Percentiles rank a stretch among this genome's conserved stretches.
phyloP scores from a whole-genome alignment of 2,888 invertebrate species.

The Caenorhabditis wallacei region DNA sequence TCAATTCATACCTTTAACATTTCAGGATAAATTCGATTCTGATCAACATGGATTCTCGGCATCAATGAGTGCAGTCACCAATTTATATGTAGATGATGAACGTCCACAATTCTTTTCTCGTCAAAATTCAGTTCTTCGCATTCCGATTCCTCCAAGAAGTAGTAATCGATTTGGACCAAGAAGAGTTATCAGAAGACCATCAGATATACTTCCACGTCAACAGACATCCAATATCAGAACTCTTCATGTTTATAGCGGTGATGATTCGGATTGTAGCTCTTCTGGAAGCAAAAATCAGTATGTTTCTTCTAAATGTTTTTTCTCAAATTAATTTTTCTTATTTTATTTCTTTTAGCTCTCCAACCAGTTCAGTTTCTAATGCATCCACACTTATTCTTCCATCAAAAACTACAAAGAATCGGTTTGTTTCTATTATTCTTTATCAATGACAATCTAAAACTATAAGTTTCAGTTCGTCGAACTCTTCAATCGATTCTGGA shows the following conservation, averaged over 20 bases:
- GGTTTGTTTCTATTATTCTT: slow-evolving; percentile 32
- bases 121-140: slow-evolving; percentile 82
- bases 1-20: not conserved
- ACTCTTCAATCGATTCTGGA: slow-evolving; percentile 73
- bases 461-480: slow-evolving; percentile 64
- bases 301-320: slow-evolving; percentile 13
- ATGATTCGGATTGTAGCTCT: slow-evolving; percentile 58
- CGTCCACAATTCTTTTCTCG: slow-evolving; percentile 81
- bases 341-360: slow-evolving; percentile 44
- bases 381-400: slow-evolving; percentile 58
- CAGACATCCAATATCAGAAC: slow-evolving; percentile 51
- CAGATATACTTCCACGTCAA: slow-evolving; percentile 68
- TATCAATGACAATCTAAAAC: not conserved
- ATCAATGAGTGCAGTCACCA: slow-evolving; percentile 80
- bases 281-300: slow-evolving; percentile 58
- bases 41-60: slow-evolving; percentile 70
- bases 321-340: not conserved
- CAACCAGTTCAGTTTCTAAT: slow-evolving; percentile 51
- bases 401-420: slow-evolving; percentile 57
- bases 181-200: slow-evolving; percentile 73
- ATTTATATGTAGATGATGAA: slow-evolving; percentile 77
- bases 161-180: slow-evolving; percentile 79
- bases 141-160: slow-evolving; percentile 81
- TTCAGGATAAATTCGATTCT: slow-evolving; percentile 68
- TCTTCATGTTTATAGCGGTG: slow-evolving; percentile 65